Percentiles rank a stretch among this genome's conserved stretches.
Conservation (phyloP, 2,888 invertebrate genomes). For the Pachydiplax longipennis region DNA sequence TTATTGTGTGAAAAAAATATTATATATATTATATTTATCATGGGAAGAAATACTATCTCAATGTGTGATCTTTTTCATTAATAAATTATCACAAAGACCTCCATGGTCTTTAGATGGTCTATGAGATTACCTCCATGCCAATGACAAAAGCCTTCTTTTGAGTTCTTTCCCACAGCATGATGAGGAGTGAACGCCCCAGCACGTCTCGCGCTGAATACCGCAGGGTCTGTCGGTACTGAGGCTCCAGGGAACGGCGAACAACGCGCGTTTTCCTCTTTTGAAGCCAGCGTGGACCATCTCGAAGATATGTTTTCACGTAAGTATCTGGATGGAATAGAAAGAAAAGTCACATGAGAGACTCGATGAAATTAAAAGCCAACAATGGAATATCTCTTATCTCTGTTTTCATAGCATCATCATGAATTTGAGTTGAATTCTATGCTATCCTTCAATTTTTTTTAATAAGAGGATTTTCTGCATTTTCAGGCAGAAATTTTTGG, state of each 20-base stretch:
- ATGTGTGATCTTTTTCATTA: too few species aligned
- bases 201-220: constrained; percentile 72
- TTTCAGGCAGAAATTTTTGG: too few species aligned
- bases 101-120: too few species aligned
- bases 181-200: constrained; percentile 75
- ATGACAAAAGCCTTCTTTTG: constrained; percentile 65
- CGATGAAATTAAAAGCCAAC: background rate
- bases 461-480: too few species aligned
- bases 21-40: too few species aligned
- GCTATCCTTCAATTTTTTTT: too few species aligned
- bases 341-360: background rate
- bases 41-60: too few species aligned
- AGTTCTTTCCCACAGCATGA: constrained; percentile 88
- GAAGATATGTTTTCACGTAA: constrained; percentile 91
- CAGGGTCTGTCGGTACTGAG: constrained; percentile 86
- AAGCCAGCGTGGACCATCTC: constrained; percentile 86
- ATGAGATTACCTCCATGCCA: constrained; percentile 29
- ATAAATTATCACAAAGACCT: too few species aligned
- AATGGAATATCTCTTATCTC: background rate
- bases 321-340: constrained; percentile 70
- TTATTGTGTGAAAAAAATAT: too few species aligned
- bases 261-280: constrained; percentile 92
- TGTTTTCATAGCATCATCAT: background rate
- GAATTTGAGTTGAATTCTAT: too few species aligned
- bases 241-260: constrained; percentile 80